Percentiles rank a stretch among this genome's conserved stretches.
These are phyloP conservation scores for Petrocephalus schoutedeni DNA, from an alignment of 2,797 vertebrate genomes.

Conservation along the genomic window DNA sequence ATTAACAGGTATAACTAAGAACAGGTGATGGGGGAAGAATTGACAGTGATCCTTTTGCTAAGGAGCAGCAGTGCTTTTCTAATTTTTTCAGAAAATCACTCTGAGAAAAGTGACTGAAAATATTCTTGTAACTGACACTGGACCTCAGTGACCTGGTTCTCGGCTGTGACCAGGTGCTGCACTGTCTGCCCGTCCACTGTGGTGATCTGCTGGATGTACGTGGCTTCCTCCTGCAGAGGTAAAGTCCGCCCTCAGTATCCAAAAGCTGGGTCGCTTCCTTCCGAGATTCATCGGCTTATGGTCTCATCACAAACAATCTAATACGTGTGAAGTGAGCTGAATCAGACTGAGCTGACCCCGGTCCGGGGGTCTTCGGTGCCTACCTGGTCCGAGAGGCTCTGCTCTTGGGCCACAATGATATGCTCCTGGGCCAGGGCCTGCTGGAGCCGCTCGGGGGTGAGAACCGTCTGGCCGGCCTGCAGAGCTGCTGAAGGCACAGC, in stretches of 20 bases:
- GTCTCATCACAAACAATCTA: not conserved
- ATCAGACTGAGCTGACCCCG: not conserved
- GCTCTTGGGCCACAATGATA: conserved; percentile 88
- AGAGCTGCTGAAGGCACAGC: conserved; percentile 59
- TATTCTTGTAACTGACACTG: not conserved
- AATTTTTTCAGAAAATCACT: not conserved
- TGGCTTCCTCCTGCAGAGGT: conserved; percentile 76
- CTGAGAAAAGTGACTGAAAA: not conserved
- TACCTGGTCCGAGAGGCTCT: conserved; percentile 78
- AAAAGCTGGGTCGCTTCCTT: not conserved
- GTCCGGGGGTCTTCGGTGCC: not conserved
- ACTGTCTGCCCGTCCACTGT: conserved; percentile 91
- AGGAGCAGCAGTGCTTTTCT: not conserved
- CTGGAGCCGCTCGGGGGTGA: conserved; percentile 75
- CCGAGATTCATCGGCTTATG: not conserved
- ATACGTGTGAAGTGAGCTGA: not conserved
- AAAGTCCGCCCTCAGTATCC: not conserved
- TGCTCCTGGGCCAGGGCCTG: conserved; percentile 84
- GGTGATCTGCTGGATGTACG: conserved; percentile 95
- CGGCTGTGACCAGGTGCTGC: conserved; percentile 87
- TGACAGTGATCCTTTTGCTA: not conserved
- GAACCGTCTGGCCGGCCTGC: conserved; percentile 73
- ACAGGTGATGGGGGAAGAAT: not conserved
- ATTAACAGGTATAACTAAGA: not conserved
- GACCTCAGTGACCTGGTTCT: conserved; percentile 81